Evolutionary conservation across 1,140 invertebrate species (phyloP).

Genomic region (Drosophila auraria): DNA sequence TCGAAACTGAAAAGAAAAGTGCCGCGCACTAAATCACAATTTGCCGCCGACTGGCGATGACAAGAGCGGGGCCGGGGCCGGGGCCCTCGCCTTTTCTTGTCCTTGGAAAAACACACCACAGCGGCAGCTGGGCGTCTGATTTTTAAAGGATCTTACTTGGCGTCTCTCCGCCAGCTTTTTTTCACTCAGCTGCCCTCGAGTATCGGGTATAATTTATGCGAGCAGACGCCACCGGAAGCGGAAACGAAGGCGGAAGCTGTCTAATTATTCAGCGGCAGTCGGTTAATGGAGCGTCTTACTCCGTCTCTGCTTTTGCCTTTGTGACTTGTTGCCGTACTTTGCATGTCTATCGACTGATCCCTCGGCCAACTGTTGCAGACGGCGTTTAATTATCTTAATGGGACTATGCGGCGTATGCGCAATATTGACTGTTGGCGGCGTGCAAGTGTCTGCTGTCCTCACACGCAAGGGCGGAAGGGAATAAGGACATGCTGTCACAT

Average conservation of each 20-base stretch:
- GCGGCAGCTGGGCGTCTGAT: constrained; percentile 31
- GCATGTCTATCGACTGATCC: constrained; percentile 58
- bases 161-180: neutral
- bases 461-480: constrained; percentile 19
- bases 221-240: constrained; percentile 39
- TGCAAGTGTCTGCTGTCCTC: constrained; percentile 25
- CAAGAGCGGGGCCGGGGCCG: neutral
- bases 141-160: constrained; percentile 12
- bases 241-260: constrained; percentile 51
- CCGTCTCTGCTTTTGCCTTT: neutral
- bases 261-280: constrained; percentile 53
- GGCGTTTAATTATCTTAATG: constrained; percentile 76
- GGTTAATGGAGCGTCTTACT: constrained; percentile 44
- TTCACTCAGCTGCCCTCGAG: constrained; percentile 8
- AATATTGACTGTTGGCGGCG: constrained; percentile 64
- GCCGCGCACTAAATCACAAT: constrained; percentile 44
- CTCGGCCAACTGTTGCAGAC: constrained; percentile 22
- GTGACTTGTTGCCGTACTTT: constrained; percentile 38
- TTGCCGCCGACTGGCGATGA: constrained; percentile 35
- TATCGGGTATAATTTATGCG: constrained; percentile 52
- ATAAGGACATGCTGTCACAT: constrained; percentile 43
- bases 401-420: constrained; percentile 57
- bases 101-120: constrained; percentile 29
- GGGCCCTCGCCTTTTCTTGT: constrained; percentile 5
- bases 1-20: constrained; percentile 29